Evolutionary conservation across 2,113 vertebrate species (phyloP).

Genomic region (Takifugu bimaculatus): DNA sequence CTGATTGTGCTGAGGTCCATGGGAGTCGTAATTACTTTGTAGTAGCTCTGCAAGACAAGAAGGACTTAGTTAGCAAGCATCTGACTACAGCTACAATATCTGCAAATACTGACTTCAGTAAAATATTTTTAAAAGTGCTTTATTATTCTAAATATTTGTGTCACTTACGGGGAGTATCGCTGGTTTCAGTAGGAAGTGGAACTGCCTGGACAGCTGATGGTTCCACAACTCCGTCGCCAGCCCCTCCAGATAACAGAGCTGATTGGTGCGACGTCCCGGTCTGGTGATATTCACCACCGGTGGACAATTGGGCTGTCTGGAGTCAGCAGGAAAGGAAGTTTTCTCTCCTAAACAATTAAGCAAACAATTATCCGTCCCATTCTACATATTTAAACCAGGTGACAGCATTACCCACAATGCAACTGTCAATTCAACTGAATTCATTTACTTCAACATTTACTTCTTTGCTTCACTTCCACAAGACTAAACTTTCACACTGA

Average conservation of each 20-base stretch:
- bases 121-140: not conserved
- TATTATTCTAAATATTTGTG: not conserved
- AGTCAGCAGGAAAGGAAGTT: not conserved
- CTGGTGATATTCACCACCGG: not conserved
- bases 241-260: not conserved
- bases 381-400: no score
- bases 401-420: no score
- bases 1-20: no score
- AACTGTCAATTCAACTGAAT: no score
- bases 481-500: no score
- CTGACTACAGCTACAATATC: not conserved
- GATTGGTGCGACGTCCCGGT: not conserved
- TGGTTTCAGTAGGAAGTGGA: not conserved
- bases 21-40: no score
- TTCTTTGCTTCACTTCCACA: no score
- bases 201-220: not conserved
- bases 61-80: not conserved
- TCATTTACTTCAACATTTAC: no score
- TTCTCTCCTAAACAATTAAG: no score
- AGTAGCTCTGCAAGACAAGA: no score
- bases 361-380: no score
- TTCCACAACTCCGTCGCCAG: not conserved
- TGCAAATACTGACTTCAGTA: not conserved
- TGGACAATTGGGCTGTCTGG: not conserved
- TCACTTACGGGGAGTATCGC: not conserved